Evolutionary conservation across 1,140 invertebrate species (phyloP), one percentile per base, ranked within the genome.

Genomic region (Dendroctonus valens): DNA sequence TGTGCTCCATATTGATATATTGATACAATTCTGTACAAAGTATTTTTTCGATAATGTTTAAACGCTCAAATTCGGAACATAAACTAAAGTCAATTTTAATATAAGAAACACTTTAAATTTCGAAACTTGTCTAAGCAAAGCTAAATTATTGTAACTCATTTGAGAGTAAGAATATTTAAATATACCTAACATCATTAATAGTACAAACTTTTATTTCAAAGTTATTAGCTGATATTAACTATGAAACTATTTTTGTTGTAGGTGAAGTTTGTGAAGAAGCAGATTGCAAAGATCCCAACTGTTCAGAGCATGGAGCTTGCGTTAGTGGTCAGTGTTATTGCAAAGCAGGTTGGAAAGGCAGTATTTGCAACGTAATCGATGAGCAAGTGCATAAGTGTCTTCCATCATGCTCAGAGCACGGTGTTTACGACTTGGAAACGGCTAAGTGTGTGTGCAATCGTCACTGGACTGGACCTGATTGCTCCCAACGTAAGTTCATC

Each of bases 311-410:
- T 75, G 97, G 97, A 0, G 88, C 89, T 54, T 99, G 97, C 81
- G 87, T 94, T 41, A 87, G 92, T 65, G 96, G 96, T 2, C 90
- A 91, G 64, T 99, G 97, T 79, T 90, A 94, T 71, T 99, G 96
- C 81, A 90, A 94, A 74, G 91, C 91, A 4, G 96, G 97, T 0
- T 98, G 96, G 95, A 92, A 94, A 74, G 96, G 96, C 7, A 87
- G 90, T 63, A 88, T 92, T 64, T 98, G 96, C 76, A 86, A 88
- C 67, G 86, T 91, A 71, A 87, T 93, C 59, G 92, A 96, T 80
- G 88, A 92, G 74, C 89, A 92, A 79, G 90, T 94, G 38, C 92
- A 93, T 78, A 87, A 91, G 65, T 96, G 93, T 78, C 79, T 95
- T 60, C 93, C 93, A 0, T 90, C 92, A 55, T 96, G 93, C 77